A percentile compares a stretch with the other conserved stretches of the same genome.
phyloP scores from a whole-genome alignment of 92 coral and sea anemone genomes.

The Porites rus region DNA sequence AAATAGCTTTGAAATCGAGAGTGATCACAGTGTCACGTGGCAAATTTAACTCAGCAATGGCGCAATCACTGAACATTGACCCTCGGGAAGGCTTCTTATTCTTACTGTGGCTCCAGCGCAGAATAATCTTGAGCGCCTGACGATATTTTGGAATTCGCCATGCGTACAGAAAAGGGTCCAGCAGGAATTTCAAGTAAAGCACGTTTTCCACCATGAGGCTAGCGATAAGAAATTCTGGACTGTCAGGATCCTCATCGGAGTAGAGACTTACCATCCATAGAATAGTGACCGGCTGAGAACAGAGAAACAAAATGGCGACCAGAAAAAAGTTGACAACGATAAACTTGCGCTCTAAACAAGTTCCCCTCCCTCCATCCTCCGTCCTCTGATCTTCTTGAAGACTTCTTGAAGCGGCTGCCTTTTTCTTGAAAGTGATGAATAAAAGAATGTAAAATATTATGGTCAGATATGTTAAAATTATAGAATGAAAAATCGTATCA shows the following conservation, averaged over 20 bases:
- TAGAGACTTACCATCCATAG: neutral
- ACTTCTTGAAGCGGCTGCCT: too few relatives aligned
- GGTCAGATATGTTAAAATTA: too few relatives aligned
- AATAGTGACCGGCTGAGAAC: constrained; percentile 18
- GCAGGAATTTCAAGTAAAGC: constrained; percentile 32
- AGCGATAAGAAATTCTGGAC: constrained; percentile 2
- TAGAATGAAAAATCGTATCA: too few relatives aligned
- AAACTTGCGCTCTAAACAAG: constrained; percentile 21
- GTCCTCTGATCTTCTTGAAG: too few relatives aligned
- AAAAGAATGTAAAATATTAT: too few relatives aligned
- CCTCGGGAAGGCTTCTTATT: too few relatives aligned
- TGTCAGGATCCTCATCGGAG: neutral
- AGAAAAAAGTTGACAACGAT: constrained; percentile 41
- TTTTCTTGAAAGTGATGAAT: too few relatives aligned
- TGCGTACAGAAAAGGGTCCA: neutral
- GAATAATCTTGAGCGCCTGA: too few relatives aligned
- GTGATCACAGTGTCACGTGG: neutral
- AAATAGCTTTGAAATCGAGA: neutral
- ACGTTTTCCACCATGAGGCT: constrained; percentile 22
- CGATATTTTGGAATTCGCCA: too few relatives aligned
- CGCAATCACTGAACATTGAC: constrained; percentile 5
- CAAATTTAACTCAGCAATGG: neutral
- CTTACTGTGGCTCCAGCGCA: too few relatives aligned
- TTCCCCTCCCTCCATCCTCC: too few relatives aligned
- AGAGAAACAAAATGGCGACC: constrained; percentile 25